phyloP scores from a whole-genome alignment of 2,888 invertebrate genomes.

The Orchesellides sinensis region DNA sequence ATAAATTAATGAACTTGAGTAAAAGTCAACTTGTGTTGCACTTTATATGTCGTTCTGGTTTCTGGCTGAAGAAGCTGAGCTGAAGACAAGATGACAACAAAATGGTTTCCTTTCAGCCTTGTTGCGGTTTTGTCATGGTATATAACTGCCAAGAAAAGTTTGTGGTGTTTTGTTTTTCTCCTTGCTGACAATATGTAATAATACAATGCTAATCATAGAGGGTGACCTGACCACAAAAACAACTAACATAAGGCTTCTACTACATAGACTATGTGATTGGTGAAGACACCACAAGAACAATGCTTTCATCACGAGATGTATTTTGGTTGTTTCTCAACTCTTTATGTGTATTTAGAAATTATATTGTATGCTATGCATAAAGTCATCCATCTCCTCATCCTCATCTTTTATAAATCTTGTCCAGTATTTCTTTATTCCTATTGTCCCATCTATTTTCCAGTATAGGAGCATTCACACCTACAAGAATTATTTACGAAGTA shows the following conservation, averaged over 20 bases:
- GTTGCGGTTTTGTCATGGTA: slow-evolving; percentile 53
- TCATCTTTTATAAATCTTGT: neutral
- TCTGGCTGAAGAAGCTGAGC: no score
- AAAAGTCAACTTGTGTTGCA: no score
- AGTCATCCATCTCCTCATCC: neutral
- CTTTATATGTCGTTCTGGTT: no score
- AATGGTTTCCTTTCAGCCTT: slow-evolving; percentile 51
- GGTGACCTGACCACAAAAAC: slow-evolving; percentile 41
- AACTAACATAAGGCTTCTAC: neutral
- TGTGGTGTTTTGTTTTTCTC: no score
- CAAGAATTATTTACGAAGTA: neutral
- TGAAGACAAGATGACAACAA: slow-evolving; percentile 24
- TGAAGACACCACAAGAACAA: neutral
- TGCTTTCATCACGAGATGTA: neutral
- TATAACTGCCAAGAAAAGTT: neutral
- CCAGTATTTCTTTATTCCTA: no score
- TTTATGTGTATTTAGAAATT: no score
- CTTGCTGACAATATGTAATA: no score
- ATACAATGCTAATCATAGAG: slow-evolving; percentile 57
- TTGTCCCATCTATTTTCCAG: slow-evolving; percentile 1
- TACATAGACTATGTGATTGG: slow-evolving; percentile 7
- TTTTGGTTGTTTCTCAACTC: neutral
- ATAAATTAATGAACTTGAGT: no score
- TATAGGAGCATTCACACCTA: neutral
- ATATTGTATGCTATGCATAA: no score